phyloP scores from a whole-genome alignment of 2,113 vertebrate species.

The Chiloscyllium plagiosum region DNA sequence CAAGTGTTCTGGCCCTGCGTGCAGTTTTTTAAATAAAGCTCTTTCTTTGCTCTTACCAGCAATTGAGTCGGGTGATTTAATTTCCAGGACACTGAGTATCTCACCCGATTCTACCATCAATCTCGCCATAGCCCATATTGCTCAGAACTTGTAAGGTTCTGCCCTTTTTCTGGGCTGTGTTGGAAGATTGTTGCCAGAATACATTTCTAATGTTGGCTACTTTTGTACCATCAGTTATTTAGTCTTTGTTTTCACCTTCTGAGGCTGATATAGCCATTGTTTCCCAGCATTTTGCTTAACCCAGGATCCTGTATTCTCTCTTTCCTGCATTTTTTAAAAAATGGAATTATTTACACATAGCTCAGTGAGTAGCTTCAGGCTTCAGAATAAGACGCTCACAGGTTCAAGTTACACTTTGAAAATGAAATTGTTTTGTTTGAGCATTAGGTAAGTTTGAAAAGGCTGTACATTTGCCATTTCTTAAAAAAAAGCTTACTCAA shows the following conservation, averaged over 20 bases:
- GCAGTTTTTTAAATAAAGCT: no score
- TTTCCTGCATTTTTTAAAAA: no score
- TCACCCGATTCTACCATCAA: no score
- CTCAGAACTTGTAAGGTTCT: no score
- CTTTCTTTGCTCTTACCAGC: no score
- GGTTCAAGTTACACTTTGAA: neutral
- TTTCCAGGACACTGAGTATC: no score
- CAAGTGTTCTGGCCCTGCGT: no score
- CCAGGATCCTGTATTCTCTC: neutral
- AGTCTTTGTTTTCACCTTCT: neutral
- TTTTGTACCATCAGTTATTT: neutral
- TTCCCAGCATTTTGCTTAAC: neutral
- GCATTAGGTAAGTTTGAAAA: no score
- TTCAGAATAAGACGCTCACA: neutral
- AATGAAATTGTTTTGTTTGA: neutral
- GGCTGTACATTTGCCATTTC: no score
- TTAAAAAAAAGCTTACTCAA: no score
- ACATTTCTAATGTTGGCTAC: neutral
- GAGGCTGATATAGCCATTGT: neutral
- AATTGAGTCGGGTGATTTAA: no score
- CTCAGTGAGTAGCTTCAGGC: neutral
- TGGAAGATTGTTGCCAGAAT: neutral
- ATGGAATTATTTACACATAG: neutral
- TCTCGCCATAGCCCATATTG: no score
- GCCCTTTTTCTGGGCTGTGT: neutral